Evolutionary conservation across 2,797 vertebrate species (phyloP).

Genomic region (Onychomys arenicola): DNA sequence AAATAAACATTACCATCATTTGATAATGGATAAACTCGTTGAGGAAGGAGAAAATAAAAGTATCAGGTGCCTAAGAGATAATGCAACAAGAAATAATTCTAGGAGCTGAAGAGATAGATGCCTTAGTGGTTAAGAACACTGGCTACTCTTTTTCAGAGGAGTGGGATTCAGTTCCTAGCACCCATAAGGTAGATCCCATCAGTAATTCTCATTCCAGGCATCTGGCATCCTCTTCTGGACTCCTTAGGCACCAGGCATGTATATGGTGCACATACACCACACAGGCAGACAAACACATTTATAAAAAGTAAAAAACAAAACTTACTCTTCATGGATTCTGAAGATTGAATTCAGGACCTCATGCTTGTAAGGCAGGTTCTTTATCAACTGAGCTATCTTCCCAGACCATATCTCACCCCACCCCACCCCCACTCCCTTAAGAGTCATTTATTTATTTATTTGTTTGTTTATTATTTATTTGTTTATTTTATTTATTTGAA

Average conservation of each 20-base stretch:
- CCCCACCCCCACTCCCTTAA: background rate
- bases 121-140: background rate
- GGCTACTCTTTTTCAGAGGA: background rate
- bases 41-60: conserved; percentile 27
- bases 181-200: background rate
- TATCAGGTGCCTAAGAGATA: background rate
- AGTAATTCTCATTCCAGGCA: background rate
- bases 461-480: too few species aligned
- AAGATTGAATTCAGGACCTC: background rate
- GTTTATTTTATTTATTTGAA: background rate
- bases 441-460: background rate
- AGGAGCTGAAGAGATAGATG: background rate
- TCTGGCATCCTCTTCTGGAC: background rate
- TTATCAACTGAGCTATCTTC: background rate
- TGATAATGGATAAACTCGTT: background rate
- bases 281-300: background rate
- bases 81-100: conserved; percentile 64
- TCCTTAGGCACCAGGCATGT: background rate
- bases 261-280: background rate
- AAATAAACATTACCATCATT: conserved; percentile 31
- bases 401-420: background rate
- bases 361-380: background rate
- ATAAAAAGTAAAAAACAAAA: background rate
- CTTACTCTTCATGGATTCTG: background rate
- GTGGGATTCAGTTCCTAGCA: background rate